Base-by-base conservation (phyloP, 2,888 invertebrate species). In the Coronaproctus castanopsis region DNA sequence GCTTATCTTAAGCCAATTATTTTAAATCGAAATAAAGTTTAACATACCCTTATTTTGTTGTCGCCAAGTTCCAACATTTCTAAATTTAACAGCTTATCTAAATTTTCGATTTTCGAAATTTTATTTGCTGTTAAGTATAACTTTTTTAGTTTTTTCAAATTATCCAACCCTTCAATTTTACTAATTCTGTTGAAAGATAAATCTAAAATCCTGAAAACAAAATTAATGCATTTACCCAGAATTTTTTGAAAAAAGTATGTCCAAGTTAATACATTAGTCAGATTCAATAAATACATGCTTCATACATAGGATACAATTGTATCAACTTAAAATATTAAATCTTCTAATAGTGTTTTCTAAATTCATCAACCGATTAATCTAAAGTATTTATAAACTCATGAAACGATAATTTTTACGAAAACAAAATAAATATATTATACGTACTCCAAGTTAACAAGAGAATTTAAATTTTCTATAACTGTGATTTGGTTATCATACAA, bases 401-500 rank as follows among this genome's bases (percentile, higher is more conserved):
- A 52, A n/a, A n/a, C 19, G 20, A 10, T 18, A 8, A 14, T 52
- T 10, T 52, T 10, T 52, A 20, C 10, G 19, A 20, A n/a, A 52
- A 18, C 8, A 52, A 52, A n/a, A 54, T 14, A 48, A 48, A 48
- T 14, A 48, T 14, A 48, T 48, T n/a, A 55, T 60, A 79, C 85
- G 79, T 77, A 90, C 88, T 91, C 83, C 54, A 99, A 76, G 74
- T 95, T 93, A 1, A 85, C 82, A 14, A 99, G 78, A 14, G 77
- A 71, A 59, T 88, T 86, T 60, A 99, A 76, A 71, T 93, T 92
- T 72, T 93, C 92, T 65, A 99, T 89, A 65, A 81, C 79, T 1
- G 83, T 83, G 57, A 99, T 84, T 75, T 96, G 95, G 75, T 98
- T 99, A 72, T 99, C 98, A 72, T 97, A 95, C 2, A 98, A 74